Evolutionary conservation across 2,888 invertebrate species (phyloP).

Genomic region (Helicoverpa assulta): DNA sequence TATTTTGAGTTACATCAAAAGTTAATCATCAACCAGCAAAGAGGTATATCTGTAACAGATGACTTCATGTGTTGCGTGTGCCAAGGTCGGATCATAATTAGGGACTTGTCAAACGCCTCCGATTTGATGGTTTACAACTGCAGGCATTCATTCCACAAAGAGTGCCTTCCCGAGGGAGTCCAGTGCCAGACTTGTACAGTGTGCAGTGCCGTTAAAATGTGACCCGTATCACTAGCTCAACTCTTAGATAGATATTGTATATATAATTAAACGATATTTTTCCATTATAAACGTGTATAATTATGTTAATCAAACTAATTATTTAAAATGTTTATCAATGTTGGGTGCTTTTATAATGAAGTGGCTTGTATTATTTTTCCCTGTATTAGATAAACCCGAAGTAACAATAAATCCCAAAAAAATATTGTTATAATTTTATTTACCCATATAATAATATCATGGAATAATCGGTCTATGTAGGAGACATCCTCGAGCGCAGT

Average conservation of each 20-base stretch:
- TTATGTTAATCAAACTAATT: conserved; percentile 63
- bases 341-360: conserved; percentile 83
- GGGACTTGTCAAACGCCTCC: conserved; percentile 92
- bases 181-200: conserved; percentile 79
- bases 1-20: conserved; percentile 96
- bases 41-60: conserved; percentile 94
- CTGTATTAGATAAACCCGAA: conserved; percentile 53
- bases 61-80: conserved; percentile 95
- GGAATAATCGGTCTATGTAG: too few relatives aligned
- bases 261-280: conserved; percentile 57
- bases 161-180: conserved; percentile 92
- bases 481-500: too few relatives aligned
- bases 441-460: too few relatives aligned
- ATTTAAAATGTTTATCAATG: conserved; percentile 65
- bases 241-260: conserved; percentile 70
- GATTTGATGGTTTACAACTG: conserved; percentile 96
- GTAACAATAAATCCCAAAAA: conserved; percentile 45
- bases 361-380: conserved; percentile 77
- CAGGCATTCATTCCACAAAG: conserved; percentile 96
- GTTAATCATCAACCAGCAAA: conserved; percentile 94
- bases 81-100: conserved; percentile 93
- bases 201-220: conserved; percentile 86
- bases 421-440: conserved; percentile 35
- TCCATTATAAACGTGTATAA: conserved; percentile 65
- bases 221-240: conserved; percentile 75